These are phyloP conservation scores for Tetropium fuscum DNA, from an alignment of 2,888 invertebrate genomes.

Conservation along the genomic window DNA sequence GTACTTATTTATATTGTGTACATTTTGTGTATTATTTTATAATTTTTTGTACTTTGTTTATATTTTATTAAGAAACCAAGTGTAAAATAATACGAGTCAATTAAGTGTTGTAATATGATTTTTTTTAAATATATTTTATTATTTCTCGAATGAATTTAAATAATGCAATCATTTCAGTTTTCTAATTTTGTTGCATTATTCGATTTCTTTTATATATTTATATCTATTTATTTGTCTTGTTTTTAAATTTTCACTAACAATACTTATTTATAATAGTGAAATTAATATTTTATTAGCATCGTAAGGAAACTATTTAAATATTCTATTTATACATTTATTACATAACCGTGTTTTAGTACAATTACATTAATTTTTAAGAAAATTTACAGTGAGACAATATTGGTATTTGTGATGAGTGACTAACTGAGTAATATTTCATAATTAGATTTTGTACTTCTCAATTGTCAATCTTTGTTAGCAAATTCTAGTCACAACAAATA, in stretches of 20 bases:
- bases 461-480: slow-evolving; percentile 38
- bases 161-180: slow-evolving; percentile 28
- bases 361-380: slow-evolving; percentile 46
- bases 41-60: slow-evolving; percentile 43
- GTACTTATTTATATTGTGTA: slow-evolving; percentile 56
- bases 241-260: slow-evolving; percentile 51
- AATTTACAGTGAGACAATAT: slow-evolving; percentile 55
- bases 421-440: slow-evolving; percentile 34
- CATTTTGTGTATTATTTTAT: slow-evolving; percentile 49
- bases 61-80: slow-evolving; percentile 43
- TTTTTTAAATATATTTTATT: slow-evolving; percentile 42
- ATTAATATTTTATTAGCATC: slow-evolving; percentile 52
- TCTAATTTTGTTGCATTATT: slow-evolving; percentile 28
- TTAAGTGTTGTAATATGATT: slow-evolving; percentile 54
- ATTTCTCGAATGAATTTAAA: slow-evolving; percentile 34
- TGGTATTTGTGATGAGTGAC: slow-evolving; percentile 55
- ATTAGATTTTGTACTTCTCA: slow-evolving; percentile 49
- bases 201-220: slow-evolving; percentile 49
- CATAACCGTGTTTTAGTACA: slow-evolving; percentile 52
- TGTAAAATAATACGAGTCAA: slow-evolving; percentile 56
- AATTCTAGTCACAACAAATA: slow-evolving; percentile 49
- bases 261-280: slow-evolving; percentile 46
- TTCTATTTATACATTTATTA: slow-evolving; percentile 51
- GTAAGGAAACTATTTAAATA: slow-evolving; percentile 48
- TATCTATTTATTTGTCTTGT: slow-evolving; percentile 53